Conservation (phyloP, 2,113 vertebrate genomes). For the Spea bombifrons region DNA sequence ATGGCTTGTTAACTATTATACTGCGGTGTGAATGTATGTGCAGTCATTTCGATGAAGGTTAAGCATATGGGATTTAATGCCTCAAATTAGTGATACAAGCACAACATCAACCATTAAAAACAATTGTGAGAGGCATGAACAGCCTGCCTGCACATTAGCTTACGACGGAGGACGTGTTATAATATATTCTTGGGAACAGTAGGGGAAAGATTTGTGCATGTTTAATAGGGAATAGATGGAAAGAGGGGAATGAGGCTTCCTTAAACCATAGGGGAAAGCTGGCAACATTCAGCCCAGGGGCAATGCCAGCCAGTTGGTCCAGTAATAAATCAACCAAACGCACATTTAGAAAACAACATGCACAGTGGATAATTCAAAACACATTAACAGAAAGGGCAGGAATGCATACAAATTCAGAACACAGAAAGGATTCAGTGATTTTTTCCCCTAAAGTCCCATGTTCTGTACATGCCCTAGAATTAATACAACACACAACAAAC, state of each 20-base stretch:
- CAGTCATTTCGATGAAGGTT: constrained; percentile 6
- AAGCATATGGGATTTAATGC: constrained; percentile 21
- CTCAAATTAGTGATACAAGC: constrained; percentile 25
- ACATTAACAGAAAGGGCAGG: no score
- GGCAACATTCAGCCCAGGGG: no score
- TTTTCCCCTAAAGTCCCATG: no score
- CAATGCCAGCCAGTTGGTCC: no score
- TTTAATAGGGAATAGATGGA: background rate
- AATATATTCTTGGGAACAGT: constrained; percentile 32
- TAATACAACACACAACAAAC: no score
- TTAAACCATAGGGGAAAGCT: background rate
- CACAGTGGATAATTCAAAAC: no score
- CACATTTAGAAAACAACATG: no score
- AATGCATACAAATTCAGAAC: no score
- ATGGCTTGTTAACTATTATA: background rate
- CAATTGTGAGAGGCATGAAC: constrained; percentile 38
- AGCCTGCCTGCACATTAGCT: constrained; percentile 34
- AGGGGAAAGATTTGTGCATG: background rate
- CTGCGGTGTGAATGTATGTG: background rate
- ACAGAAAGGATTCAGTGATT: no score
- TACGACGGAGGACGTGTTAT: constrained; percentile 19
- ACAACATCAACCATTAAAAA: constrained; percentile 13
- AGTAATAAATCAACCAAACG: no score
- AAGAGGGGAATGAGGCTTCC: background rate
- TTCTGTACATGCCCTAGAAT: no score